These are phyloP conservation scores for Leguminivora glycinivorella DNA, from an alignment of 1,140 invertebrate genomes.

Conservation along the genomic window DNA sequence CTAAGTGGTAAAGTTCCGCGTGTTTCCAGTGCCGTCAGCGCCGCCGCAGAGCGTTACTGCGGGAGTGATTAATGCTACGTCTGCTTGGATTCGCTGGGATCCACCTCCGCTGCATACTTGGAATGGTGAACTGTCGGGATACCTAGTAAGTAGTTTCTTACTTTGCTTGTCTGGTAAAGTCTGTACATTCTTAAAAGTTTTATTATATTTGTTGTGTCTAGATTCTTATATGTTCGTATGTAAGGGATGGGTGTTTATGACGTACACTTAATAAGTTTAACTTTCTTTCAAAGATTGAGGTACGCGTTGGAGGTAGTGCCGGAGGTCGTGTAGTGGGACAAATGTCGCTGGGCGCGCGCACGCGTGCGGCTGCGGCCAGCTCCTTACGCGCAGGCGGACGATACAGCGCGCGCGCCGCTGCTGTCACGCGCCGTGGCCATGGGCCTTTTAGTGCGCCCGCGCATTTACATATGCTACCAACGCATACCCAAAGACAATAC, in stretches of 20 bases:
- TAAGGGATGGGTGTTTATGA: too few relatives aligned
- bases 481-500: slow-evolving; percentile 68
- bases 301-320: slow-evolving; percentile 58
- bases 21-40: slow-evolving; percentile 78
- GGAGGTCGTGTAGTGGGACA: slow-evolving; percentile 78
- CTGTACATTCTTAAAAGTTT: not conserved
- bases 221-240: not conserved
- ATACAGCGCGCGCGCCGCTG: slow-evolving; percentile 68
- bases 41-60: slow-evolving; percentile 87
- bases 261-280: too few relatives aligned
- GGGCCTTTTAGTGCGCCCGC: slow-evolving; percentile 68
- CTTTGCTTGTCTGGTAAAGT: not conserved
- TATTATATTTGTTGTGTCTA: too few relatives aligned
- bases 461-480: slow-evolving; percentile 69
- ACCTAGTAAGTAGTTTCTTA: slow-evolving; percentile 80
- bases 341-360: slow-evolving; percentile 66
- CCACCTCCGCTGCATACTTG: slow-evolving; percentile 85
- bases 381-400: slow-evolving; percentile 62
- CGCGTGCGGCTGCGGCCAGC: slow-evolving; percentile 64
- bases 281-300: slow-evolving; percentile 54
- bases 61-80: slow-evolving; percentile 87
- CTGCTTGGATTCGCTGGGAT: slow-evolving; percentile 87
- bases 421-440: slow-evolving; percentile 63
- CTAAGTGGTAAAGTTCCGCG: slow-evolving; percentile 26
- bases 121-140: slow-evolving; percentile 89